Evolutionary conservation across 1,140 invertebrate species (phyloP).

Genomic region (Diploscapter pachys): DNA sequence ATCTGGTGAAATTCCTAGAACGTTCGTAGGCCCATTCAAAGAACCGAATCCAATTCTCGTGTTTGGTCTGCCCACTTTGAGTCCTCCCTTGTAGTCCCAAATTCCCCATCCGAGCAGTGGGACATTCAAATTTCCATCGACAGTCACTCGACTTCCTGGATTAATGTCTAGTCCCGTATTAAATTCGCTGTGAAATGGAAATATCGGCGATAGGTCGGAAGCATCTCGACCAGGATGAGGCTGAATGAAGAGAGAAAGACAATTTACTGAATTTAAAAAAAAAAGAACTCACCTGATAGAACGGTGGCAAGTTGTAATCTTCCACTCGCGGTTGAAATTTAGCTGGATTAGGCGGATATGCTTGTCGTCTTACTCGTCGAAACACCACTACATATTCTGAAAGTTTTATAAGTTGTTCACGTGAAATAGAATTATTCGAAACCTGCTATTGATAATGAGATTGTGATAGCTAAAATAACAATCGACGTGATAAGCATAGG

Average conservation of each 20-base stretch:
- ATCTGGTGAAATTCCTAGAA: conserved; percentile 41
- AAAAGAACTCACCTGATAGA: conserved; percentile 38
- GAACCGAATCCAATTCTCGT: conserved; percentile 43
- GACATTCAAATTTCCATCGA: conserved; percentile 44
- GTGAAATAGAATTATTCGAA: too few species aligned
- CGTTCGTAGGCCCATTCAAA: conserved; percentile 35
- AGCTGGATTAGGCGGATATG: conserved; percentile 44
- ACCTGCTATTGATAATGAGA: too few species aligned
- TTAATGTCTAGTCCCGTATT: conserved; percentile 44
- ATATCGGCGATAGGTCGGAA: conserved; percentile 38
- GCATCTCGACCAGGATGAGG: conserved; percentile 42
- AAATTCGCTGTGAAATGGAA: conserved; percentile 40
- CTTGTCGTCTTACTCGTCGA: conserved; percentile 17
- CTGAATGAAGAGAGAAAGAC: conserved; percentile 15
- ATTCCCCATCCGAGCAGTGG: conserved; percentile 45
- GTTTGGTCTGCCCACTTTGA: conserved; percentile 39
- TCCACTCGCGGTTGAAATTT: conserved; percentile 37
- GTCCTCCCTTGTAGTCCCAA: conserved; percentile 43
- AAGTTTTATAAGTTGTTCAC: too few species aligned
- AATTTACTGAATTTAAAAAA: not conserved
- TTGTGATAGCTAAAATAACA: too few species aligned
- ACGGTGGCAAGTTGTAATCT: conserved; percentile 44
- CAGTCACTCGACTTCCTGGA: conserved; percentile 40
- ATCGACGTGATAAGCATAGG: too few species aligned
- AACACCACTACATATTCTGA: too few species aligned